phyloP scores from a whole-genome alignment of 2,113 vertebrate species.

The Atlantisia rogersi region DNA sequence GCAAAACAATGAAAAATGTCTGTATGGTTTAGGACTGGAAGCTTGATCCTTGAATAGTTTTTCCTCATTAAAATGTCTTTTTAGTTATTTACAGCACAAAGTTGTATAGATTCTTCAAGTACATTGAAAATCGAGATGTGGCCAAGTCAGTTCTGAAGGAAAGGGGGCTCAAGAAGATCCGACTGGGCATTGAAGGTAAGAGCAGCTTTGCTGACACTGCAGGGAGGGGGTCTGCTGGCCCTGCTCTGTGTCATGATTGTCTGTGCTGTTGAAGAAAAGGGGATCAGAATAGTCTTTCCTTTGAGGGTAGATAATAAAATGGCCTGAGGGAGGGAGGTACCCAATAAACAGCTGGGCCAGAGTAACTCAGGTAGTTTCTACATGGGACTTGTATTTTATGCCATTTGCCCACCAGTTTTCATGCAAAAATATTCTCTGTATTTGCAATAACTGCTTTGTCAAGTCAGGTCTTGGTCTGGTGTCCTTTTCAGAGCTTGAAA shows the following conservation, averaged over 20 bases:
- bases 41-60: background rate
- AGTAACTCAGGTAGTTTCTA: background rate
- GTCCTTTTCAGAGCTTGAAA: background rate
- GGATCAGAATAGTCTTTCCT: background rate
- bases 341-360: background rate
- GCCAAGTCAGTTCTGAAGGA: conserved; percentile 98
- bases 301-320: background rate
- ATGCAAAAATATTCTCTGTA: background rate
- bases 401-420: background rate
- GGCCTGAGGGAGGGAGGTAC: background rate
- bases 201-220: background rate
- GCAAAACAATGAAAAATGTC: background rate
- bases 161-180: conserved; percentile 96
- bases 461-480: background rate
- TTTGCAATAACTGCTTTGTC: background rate
- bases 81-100: conserved; percentile 99
- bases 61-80: conserved; percentile 39
- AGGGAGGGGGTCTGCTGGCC: background rate
- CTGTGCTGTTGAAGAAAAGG: background rate
- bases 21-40: background rate
- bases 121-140: conserved; percentile 98
- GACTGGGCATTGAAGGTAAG: conserved; percentile 98
- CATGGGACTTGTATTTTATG: background rate
- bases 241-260: background rate
- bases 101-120: conserved; percentile 99